Evolutionary conservation across 2,113 vertebrate species (phyloP).

Genomic region (Pachypanchax playfairii): DNA sequence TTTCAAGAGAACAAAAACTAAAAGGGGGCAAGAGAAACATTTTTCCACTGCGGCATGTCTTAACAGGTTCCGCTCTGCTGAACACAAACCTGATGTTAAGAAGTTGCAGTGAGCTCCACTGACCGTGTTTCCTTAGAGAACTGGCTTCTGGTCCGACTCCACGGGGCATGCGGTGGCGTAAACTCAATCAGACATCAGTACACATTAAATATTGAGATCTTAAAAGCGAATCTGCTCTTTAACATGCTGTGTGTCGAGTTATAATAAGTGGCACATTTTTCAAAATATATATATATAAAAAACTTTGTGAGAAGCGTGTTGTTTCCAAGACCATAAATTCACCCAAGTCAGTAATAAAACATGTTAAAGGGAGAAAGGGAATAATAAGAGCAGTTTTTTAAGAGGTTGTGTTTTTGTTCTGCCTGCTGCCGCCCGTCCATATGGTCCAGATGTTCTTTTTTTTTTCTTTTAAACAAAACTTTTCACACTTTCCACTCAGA

Average conservation of each 20-base stretch:
- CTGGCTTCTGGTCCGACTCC: conserved; percentile 47
- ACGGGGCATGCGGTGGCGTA: conserved; percentile 44
- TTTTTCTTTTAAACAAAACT: conserved; percentile 9
- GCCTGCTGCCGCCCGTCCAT: conserved; percentile 23
- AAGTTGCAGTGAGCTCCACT: conserved; percentile 66
- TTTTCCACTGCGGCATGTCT: conserved; percentile 60
- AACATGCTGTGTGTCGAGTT: conserved; percentile 65
- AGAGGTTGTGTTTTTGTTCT: conserved; percentile 24
- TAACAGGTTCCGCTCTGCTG: conserved; percentile 71
- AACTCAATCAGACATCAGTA: conserved; percentile 68
- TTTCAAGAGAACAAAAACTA: conserved; percentile 60
- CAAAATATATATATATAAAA: too few relatives aligned
- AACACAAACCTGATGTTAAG: conserved; percentile 68
- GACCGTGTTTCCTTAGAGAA: conserved; percentile 64
- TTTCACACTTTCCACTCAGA: conserved; percentile 63
- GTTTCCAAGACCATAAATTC: conserved; percentile 37
- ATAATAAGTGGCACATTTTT: conserved; percentile 73
- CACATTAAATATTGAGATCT: conserved; percentile 77
- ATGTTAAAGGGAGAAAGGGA: conserved; percentile 36
- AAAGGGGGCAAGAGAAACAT: conserved; percentile 48
- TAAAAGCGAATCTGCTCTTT: conserved; percentile 76
- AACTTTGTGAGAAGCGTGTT: conserved; percentile 33
- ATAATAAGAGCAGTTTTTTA: conserved; percentile 8
- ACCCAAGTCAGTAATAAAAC: conserved; percentile 49
- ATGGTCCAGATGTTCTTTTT: not conserved